phyloP scores from a whole-genome alignment of 2,113 vertebrate genomes.

The Labeo rohita region DNA sequence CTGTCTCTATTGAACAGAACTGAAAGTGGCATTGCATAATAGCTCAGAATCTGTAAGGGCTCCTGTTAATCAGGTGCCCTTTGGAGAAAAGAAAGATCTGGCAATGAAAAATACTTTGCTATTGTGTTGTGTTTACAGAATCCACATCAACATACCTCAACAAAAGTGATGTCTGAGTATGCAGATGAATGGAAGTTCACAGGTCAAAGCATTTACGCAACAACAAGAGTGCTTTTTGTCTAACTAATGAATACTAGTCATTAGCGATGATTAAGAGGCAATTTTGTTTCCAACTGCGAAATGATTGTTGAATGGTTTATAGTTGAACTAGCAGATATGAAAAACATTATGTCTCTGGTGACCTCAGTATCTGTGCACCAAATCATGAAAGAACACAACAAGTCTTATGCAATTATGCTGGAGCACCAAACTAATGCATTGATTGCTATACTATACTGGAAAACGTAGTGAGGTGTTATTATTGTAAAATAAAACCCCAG shows the following conservation, averaged over 20 bases:
- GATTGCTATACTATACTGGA: background rate
- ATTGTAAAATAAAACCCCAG: background rate
- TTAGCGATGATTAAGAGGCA: background rate
- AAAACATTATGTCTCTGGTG: slow-evolving; percentile 1
- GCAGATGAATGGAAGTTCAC: background rate
- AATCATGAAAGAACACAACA: background rate
- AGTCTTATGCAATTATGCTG: background rate
- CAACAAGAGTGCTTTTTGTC: slow-evolving; percentile 14
- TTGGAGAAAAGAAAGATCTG: background rate
- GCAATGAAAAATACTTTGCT: background rate
- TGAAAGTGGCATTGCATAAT: background rate
- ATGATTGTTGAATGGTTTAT: slow-evolving; percentile 8
- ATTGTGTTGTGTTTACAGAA: slow-evolving; percentile 20
- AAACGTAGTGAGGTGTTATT: background rate
- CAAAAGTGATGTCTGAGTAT: background rate
- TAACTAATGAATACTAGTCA: background rate
- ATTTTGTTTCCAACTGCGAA: background rate
- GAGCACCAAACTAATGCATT: background rate
- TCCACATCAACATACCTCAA: background rate
- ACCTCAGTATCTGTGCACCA: background rate
- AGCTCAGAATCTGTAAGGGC: background rate
- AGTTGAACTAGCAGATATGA: background rate
- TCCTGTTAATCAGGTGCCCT: background rate
- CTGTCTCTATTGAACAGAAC: background rate
- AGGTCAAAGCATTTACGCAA: background rate